These are phyloP conservation scores for Pseudomyrmex flavicornis DNA, from an alignment of 1,140 invertebrate genomes.

Conservation along the genomic window DNA sequence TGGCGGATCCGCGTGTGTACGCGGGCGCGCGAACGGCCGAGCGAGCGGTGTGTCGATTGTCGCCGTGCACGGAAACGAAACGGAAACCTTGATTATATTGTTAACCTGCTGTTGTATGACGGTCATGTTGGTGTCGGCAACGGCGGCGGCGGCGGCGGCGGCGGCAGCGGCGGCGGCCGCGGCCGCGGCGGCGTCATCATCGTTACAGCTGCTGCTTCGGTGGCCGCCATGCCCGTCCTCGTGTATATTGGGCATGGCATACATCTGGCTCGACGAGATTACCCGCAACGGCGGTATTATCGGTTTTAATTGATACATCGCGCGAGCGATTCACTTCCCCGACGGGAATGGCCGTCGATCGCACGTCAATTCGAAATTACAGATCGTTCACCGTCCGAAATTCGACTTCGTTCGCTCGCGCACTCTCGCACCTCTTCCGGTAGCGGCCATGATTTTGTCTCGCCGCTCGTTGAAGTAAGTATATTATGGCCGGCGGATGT, in stretches of 20 bases:
- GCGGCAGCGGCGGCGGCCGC: not conserved
- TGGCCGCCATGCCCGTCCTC: not conserved
- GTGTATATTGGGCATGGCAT: conserved; percentile 79
- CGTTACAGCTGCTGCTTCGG: no score
- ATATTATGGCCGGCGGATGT: conserved; percentile 1
- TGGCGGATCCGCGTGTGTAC: conserved; percentile 55
- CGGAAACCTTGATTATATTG: conserved; percentile 88
- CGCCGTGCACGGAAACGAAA: conserved; percentile 78
- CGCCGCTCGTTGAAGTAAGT: no score
- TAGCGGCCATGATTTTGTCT: conserved; percentile 69
- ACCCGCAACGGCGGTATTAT: conserved; percentile 83
- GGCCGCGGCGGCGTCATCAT: not conserved
- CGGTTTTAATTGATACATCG: conserved; percentile 87
- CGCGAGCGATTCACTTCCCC: conserved; percentile 48
- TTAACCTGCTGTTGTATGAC: conserved; percentile 88
- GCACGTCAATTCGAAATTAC: not conserved
- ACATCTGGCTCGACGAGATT: conserved; percentile 74
- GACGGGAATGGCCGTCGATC: conserved; percentile 10
- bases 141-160: not conserved
- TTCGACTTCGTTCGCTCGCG: not conserved
- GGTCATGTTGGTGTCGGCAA: conserved; percentile 71
- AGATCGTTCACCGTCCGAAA: conserved; percentile 33
- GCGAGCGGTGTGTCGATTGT: conserved; percentile 18
- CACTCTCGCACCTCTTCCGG: conserved; percentile 35
- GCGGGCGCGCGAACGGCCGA: conserved; percentile 34